Base-by-base conservation (phyloP, 2,888 invertebrate species). In the Trachelus iudaicus region DNA sequence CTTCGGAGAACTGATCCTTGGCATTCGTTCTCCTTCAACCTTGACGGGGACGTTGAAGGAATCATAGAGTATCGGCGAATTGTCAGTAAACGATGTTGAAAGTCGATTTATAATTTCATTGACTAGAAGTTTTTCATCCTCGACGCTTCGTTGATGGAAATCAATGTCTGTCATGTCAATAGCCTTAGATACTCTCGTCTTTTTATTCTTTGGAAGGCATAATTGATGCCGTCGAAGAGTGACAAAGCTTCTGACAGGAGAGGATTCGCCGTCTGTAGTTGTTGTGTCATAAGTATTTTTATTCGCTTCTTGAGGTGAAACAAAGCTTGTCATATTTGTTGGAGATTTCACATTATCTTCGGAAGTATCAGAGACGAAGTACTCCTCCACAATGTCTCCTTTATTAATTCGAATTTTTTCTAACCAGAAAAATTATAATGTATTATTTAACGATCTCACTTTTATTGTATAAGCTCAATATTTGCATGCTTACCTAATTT, bases 401-500 rank as follows among this genome's bases (percentile, higher is more conserved):
- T 94, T 94, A 76, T 94, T 94, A 82, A 95, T 90, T 85, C 95
- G 86, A 83, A 95, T 92, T 92, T 94, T 94, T 84, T 95, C 95
- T 95, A 56, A 1, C 9, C 6, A 23, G 9, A 33, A 74, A 74
- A 76, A 13, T 69, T 73, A 40, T 12, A 56, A n/a, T 77, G 13
- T n/a, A 76, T 71, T 56, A 69, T 69, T 81, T 31, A 77, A 15
- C 11, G n/a, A 31, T 85, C 83, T 79, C 83, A 56, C 77, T 83
- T 80, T 83, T 83, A 85, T 81, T 79, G 69, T 78, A 78, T 77
- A 73, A 73, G 73, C 69, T 30, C 75, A 74, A 40, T 56, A 81
- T 80, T 75, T 12, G n/a, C 77, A 77, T 78, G 11, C 76, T 76
- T 86, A 90, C 90, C 88, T 35, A 90, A 85, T 37, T 82, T 83